Evolutionary conservation across 2,797 vertebrate genomes (phyloP).

Genomic region (Vespertilio murinus): DNA sequence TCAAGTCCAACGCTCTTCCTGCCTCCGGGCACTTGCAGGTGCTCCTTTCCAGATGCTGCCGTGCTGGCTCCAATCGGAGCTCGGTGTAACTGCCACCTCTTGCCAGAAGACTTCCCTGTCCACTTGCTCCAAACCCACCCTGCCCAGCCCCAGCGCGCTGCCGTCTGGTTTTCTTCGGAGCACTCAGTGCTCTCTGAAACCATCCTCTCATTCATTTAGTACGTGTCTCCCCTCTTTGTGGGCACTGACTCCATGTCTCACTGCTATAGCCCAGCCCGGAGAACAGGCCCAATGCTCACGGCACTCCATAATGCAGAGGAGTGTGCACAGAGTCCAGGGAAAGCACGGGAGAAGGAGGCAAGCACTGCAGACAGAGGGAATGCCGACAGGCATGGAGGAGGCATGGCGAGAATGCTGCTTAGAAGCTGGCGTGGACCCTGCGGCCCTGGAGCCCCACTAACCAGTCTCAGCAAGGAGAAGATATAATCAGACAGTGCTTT

Average conservation of each 20-base stretch:
- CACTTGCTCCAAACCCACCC: background rate
- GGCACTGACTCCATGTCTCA: background rate
- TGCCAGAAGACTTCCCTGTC: background rate
- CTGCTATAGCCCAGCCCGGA: background rate
- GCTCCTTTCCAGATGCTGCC: background rate
- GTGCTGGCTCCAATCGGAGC: background rate
- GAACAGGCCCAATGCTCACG: rapidly evolving
- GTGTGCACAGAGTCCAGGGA: background rate
- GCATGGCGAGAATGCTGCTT: rapidly evolving
- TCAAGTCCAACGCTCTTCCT: background rate
- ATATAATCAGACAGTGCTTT: background rate
- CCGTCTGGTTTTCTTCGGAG: background rate
- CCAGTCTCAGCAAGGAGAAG: background rate
- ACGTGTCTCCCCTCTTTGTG: background rate
- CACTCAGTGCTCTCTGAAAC: background rate
- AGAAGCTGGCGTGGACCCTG: rapidly evolving
- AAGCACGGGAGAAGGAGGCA: background rate
- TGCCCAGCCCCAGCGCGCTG: background rate
- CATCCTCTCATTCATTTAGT: background rate
- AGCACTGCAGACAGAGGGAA: background rate
- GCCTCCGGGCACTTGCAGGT: background rate
- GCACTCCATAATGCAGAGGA: background rate
- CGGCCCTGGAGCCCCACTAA: background rate
- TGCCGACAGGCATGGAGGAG: rapidly evolving
- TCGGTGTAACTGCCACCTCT: background rate